Base-by-base conservation (phyloP, 2,888 invertebrate species). In the Scaptomyza cyrtandrae region DNA sequence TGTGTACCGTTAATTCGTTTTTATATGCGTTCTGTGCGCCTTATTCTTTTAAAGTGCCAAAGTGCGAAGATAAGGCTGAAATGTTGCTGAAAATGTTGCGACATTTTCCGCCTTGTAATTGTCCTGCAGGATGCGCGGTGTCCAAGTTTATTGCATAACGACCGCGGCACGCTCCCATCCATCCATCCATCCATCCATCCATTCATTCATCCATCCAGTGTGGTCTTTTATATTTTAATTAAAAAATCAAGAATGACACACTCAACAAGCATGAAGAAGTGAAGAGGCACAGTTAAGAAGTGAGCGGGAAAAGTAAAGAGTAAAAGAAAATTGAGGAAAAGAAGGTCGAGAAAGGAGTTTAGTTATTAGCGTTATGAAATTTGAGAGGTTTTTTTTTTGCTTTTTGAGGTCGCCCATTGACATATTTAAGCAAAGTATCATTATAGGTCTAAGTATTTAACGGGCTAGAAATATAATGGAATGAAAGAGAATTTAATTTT, bases 101-200 rank as follows among this genome's bases (percentile, higher is more conserved):
- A 85, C 89, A 83, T 87, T 88, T 88, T 86, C 79, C 75, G 78
- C 78, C 77, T 78, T 71, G 78, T 77, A 78, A 77, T 77, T 75
- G 79, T 78, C 75, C 75, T 79, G 53, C 78, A 72, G 75, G 76
- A 76, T 59, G 75, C 75, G 63, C 80, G 76, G 57, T 88, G 89
- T 82, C 74, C 83, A 86, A 86, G 80, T 90, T 90, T 90, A 90
- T 90, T 90, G 89, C 90, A 88, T 90, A 90, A 90, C 90, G 90
- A 90, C 90, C 88, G 87, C 83, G 79, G 71, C 79, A 84, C 74
- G 80, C 77, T 82, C 79, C 74, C 73, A 54, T 60, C 75, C 33
- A 16, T 13, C 48, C 31, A 14, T 31, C 6, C 46, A 46, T 6
- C 71, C 73, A 53, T 57, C 73, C 72, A 54, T 60, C 75, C 33